Conservation (phyloP, 2,888 invertebrate species). For the Anorthoa munda region DNA sequence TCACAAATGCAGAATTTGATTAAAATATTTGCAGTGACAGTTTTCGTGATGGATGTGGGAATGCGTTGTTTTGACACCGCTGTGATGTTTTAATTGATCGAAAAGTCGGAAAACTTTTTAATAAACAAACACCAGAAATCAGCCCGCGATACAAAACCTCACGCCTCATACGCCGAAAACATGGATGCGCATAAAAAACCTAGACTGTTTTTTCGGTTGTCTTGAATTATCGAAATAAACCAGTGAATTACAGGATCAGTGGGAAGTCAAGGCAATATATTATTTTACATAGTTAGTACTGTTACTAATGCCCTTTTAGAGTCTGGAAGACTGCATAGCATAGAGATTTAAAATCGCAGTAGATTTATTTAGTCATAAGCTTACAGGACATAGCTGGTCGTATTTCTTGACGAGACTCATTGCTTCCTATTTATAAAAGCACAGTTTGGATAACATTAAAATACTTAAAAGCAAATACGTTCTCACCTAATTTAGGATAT, state of each 20-base stretch:
- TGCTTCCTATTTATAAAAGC: no score
- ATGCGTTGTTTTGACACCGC: constrained; percentile 25
- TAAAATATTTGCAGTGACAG: constrained; percentile 58
- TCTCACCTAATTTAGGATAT: no score
- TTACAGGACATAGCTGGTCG: no score
- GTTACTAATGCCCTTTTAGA: no score
- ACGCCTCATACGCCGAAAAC: neutral
- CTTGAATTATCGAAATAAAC: no score
- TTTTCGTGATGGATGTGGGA: constrained; percentile 39
- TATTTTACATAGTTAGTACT: no score
- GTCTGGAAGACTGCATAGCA: neutral
- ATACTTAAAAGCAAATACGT: no score
- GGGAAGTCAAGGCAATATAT: neutral
- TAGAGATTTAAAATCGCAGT: neutral
- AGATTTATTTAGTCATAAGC: no score
- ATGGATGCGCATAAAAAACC: neutral
- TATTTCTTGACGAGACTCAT: neutral
- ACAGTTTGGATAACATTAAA: no score
- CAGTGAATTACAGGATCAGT: no score
- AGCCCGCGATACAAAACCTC: no score
- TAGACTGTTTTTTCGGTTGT: neutral
- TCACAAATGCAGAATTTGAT: constrained; percentile 20
- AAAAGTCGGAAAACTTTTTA: neutral
- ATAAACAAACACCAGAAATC: neutral
- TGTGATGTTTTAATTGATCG: constrained; percentile 1